Evolutionary conservation across 2,797 vertebrate genomes (phyloP), one percentile per base, ranked within the genome.

Genomic region (Danio albolineatus): DNA sequence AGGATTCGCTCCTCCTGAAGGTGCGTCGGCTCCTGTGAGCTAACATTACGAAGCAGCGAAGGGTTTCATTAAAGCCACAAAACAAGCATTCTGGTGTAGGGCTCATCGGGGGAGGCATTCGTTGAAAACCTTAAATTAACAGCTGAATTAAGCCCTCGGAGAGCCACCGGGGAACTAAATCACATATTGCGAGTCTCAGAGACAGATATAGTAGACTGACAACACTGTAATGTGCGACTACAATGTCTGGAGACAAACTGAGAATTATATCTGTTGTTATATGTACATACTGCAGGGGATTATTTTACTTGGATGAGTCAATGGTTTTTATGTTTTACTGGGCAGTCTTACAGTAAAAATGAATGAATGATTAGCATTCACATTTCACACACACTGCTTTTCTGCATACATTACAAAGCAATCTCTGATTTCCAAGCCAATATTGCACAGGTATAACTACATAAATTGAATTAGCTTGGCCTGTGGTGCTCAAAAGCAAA

Each of bases 41-140:
- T 62, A 46, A 65, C 46, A 60, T 82, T 79, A 60, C 5, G 49
- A 49, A 70, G 53, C 44, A 65, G 17, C 48, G 19, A 75, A 82
- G 82, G 66, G 51, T 80, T 78, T 83, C 59, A 83, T 85, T 61
- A 74, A 73, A 39, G 19, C n/a, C 48, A 64, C 43, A 48, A 64
- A 73, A 72, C 75, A 80, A 75, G 65, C 65, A 71, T 75, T 73
- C 71, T 66, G 61, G 74, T 36, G 38, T 16, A 53, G 53, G 21
- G 38, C 16, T 73, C 19, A 60, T 78, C 43, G 73, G 56, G 36
- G 36, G 56, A 82, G 51, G 36, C 67, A 49, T 61, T 74, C 12
- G 61, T 74, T 61, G 10, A 36, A 46, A 74, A 49, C 43, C 19
- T 7, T 61, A 73, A 73, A 61, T 61, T 13, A 46, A 76, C 36